Conservation (phyloP, 2,113 vertebrate species). For the Ptilonorhynchus violaceus region DNA sequence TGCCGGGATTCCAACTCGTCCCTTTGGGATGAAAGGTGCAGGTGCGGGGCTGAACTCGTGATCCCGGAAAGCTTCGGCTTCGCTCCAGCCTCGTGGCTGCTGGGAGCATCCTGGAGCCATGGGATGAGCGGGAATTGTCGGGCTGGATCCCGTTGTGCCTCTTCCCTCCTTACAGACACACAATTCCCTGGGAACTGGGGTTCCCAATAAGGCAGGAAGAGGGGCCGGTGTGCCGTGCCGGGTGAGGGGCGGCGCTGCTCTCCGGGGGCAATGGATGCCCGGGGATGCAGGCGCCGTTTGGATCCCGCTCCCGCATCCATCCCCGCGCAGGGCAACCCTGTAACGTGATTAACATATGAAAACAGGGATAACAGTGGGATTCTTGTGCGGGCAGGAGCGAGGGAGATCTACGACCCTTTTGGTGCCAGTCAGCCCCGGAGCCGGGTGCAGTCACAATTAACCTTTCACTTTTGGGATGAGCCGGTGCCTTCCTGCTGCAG, state of each 20-base stretch:
- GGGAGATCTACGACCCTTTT: not conserved
- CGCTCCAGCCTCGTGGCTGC: rapidly evolving
- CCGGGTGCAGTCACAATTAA: slow-evolving; percentile 42
- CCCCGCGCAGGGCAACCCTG: not conserved
- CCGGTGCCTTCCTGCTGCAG: slow-evolving; percentile 18
- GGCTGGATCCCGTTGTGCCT: rapidly evolving
- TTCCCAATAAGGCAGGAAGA: not conserved
- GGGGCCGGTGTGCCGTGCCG: rapidly evolving
- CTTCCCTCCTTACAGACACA: rapidly evolving
- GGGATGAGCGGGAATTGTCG: rapidly evolving
- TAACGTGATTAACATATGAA: slow-evolving; percentile 58
- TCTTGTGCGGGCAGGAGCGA: slow-evolving; percentile 26
- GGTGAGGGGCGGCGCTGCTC: not conserved
- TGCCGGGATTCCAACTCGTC: not conserved
- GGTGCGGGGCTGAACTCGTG: not conserved
- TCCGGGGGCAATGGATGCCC: rapidly evolving
- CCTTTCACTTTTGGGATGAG: slow-evolving; percentile 30
- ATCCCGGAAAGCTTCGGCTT: not conserved
- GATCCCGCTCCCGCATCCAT: not conserved
- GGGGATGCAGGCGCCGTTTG: not conserved
- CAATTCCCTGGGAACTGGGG: rapidly evolving
- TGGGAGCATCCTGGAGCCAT: rapidly evolving
- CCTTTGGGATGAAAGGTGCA: not conserved
- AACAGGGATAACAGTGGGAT: slow-evolving; percentile 44
- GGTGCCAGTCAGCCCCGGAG: slow-evolving; percentile 35